Percentiles rank a stretch among this genome's conserved stretches.
Conservation (phyloP, 2,797 vertebrate species). For the Etheostoma nigrum region DNA sequence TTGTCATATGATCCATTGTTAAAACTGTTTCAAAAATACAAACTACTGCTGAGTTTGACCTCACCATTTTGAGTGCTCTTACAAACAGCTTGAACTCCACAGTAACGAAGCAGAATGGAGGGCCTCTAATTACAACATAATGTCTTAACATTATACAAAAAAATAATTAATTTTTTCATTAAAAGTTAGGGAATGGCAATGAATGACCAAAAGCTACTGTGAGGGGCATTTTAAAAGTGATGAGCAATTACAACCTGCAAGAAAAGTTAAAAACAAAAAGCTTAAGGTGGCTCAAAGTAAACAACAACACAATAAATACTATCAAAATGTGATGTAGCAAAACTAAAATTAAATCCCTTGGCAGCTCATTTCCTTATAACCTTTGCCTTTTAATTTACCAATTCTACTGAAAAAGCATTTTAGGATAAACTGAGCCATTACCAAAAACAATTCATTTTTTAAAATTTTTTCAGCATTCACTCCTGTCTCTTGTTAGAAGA, state of each 20-base stretch:
- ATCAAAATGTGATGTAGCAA: conserved; percentile 67
- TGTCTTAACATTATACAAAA: conserved; percentile 81
- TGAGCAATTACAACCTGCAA: conserved; percentile 77
- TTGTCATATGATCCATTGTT: not conserved
- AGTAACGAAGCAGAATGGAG: conserved; percentile 62
- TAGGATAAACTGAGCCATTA: conserved; percentile 49
- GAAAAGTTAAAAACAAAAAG: conserved; percentile 69
- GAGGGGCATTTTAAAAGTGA: conserved; percentile 67
- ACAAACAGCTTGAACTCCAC: conserved; percentile 40
- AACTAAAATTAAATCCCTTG: conserved; percentile 65
- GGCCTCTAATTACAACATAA: conserved; percentile 77
- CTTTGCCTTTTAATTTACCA: conserved; percentile 68
- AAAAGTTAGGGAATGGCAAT: conserved; percentile 72
- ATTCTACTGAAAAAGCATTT: conserved; percentile 36
- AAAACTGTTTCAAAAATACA: not conserved
- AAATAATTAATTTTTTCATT: conserved; percentile 85
- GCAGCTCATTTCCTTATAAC: conserved; percentile 58
- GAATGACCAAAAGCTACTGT: conserved; percentile 64
- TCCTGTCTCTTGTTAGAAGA: not conserved
- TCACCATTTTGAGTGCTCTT: conserved; percentile 16
- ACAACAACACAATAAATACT: conserved; percentile 72
- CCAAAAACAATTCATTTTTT: conserved; percentile 24
- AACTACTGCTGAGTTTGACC: not conserved
- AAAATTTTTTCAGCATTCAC: conserved; percentile 2
- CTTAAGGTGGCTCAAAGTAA: conserved; percentile 73